Evolutionary conservation across 35 echinoderm and acorn worm species (phyloP).

Genomic region (Ptychodera flava): DNA sequence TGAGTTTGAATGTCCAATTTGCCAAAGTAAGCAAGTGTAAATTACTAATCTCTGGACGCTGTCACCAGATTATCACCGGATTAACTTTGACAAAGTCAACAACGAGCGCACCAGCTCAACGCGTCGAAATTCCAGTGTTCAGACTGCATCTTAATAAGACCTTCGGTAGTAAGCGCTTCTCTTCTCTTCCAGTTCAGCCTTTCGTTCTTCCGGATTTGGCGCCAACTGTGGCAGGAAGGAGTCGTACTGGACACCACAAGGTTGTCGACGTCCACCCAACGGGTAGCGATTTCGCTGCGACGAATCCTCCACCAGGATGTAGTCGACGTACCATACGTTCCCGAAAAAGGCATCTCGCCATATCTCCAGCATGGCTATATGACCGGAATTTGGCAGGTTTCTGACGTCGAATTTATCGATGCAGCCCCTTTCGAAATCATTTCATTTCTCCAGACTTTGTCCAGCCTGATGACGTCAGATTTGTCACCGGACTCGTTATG

Average conservation of each 20-base stretch:
- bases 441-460: constrained; percentile 60
- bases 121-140: no score
- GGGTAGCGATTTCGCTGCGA: constrained; percentile 3
- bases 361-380: constrained; percentile 40
- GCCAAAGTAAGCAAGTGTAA: no score
- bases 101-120: no score
- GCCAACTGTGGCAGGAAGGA: constrained; percentile 61
- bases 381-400: constrained; percentile 55
- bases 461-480: constrained; percentile 50
- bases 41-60: no score
- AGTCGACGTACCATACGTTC: constrained; percentile 65
- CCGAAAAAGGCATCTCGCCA: constrained; percentile 38
- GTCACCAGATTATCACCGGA: no score
- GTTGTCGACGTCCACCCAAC: constrained; percentile 59
- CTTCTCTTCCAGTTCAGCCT: constrained; percentile 49
- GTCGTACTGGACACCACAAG: constrained; percentile 36
- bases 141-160: no score
- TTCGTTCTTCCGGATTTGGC: constrained; percentile 27
- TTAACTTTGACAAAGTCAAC: no score
- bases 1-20: no score
- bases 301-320: constrained; percentile 28
- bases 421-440: constrained; percentile 69
- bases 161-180: constrained; percentile 40
- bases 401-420: constrained; percentile 45
- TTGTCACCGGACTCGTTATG: constrained; percentile 33